phyloP scores from a whole-genome alignment of 2,113 vertebrate genomes.

The Naja naja region DNA sequence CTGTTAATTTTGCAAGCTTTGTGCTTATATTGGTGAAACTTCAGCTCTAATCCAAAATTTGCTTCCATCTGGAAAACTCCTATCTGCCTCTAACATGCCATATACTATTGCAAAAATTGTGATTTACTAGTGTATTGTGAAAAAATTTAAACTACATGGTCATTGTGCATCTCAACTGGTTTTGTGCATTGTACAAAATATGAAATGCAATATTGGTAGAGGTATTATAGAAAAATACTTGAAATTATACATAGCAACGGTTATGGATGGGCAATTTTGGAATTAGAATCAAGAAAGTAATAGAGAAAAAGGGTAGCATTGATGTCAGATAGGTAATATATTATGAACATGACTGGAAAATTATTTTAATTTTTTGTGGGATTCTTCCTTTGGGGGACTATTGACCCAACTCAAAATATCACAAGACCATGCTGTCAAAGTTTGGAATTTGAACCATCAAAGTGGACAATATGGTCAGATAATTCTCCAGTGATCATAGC shows the following conservation, averaged over 20 bases:
- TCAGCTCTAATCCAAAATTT: neutral
- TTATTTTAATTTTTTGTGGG: neutral
- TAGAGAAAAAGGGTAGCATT: neutral
- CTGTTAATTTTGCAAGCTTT: neutral
- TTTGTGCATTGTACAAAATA: neutral
- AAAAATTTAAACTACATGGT: too few species aligned
- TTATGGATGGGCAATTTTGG: neutral
- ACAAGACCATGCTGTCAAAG: neutral
- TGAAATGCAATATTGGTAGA: neutral
- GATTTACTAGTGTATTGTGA: neutral
- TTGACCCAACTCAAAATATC: neutral
- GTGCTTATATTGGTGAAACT: neutral
- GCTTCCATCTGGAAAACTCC: neutral
- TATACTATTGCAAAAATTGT: neutral
- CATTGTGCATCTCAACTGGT: neutral
- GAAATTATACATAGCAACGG: neutral
- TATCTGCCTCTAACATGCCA: neutral
- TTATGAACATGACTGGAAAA: neutral
- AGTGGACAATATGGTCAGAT: neutral
- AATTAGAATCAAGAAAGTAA: neutral
- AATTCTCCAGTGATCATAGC: neutral
- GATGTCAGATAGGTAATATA: neutral
- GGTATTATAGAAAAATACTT: neutral
- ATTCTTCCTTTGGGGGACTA: neutral
- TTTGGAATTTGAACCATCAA: neutral